phyloP scores from a whole-genome alignment of 2,797 vertebrate species.

The Argentina silus region DNA sequence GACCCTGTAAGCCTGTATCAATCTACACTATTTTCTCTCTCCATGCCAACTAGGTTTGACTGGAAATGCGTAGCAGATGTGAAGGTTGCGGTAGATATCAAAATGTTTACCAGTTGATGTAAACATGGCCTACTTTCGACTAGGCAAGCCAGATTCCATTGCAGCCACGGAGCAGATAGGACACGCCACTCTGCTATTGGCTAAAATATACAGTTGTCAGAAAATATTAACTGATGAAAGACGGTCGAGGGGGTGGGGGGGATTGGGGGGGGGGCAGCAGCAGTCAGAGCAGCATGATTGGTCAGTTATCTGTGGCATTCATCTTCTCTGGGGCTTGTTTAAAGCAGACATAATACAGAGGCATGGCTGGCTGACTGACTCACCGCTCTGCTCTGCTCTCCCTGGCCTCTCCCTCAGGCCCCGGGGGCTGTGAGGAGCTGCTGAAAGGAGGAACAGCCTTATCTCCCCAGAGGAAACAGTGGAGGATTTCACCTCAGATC shows the following conservation, averaged over 20 bases:
- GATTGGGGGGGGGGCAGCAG: constrained; percentile 37
- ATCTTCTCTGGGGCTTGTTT: constrained; percentile 77
- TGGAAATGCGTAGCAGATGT: constrained; percentile 82
- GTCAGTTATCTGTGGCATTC: constrained; percentile 82
- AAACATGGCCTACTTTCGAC: constrained; percentile 81
- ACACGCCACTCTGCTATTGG: constrained; percentile 74
- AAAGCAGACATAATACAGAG: constrained; percentile 80
- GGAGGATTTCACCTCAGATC: constrained; percentile 67
- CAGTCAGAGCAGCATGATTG: constrained; percentile 71
- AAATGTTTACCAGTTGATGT: constrained; percentile 83
- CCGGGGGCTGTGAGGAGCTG: constrained; percentile 52
- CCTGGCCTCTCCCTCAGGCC: constrained; percentile 42
- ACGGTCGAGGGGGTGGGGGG: constrained; percentile 56
- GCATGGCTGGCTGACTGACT: constrained; percentile 60
- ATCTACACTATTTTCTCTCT: constrained; percentile 63
- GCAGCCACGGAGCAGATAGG: constrained; percentile 72
- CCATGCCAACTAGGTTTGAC: constrained; percentile 71
- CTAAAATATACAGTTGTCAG: constrained; percentile 86
- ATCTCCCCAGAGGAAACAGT: constrained; percentile 69
- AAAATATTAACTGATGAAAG: constrained; percentile 83
- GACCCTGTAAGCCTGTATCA: constrained; percentile 42
- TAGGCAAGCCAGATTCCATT: constrained; percentile 76
- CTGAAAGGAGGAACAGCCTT: constrained; percentile 66
- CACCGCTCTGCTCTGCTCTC: not conserved
- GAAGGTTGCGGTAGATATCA: constrained; percentile 82